phyloP scores from a whole-genome alignment of 2,797 vertebrate species.

The Premnoplex brunnescens region DNA sequence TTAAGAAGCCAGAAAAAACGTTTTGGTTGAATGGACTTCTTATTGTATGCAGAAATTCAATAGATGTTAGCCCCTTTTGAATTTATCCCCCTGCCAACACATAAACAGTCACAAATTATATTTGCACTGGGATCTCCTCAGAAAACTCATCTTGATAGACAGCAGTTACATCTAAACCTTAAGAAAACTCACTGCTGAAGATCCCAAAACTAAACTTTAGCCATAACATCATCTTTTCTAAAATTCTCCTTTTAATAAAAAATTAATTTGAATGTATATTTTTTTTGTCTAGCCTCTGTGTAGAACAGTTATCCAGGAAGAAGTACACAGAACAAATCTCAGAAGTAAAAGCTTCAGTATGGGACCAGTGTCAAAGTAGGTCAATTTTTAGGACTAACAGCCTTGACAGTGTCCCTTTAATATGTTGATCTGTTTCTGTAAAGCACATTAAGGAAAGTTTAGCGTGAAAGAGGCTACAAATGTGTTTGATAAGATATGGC shows the following conservation, averaged over 20 bases:
- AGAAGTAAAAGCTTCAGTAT: not conserved
- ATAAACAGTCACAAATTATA: not conserved
- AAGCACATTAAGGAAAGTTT: slow-evolving; percentile 63
- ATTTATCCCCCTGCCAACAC: not conserved
- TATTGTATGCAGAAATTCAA: not conserved
- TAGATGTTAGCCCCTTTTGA: not conserved
- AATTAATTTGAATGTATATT: not conserved
- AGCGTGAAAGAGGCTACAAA: slow-evolving; percentile 66
- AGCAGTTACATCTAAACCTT: not conserved
- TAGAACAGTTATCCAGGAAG: not conserved
- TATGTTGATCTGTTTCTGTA: slow-evolving; percentile 68
- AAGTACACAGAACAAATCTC: not conserved
- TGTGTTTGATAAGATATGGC: slow-evolving; percentile 67
- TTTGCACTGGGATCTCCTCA: not conserved
- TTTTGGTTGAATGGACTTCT: not conserved
- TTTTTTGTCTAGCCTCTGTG: not conserved
- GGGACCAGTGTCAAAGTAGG: slow-evolving; percentile 47
- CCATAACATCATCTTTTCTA: not conserved
- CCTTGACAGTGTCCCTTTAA: slow-evolving; percentile 54
- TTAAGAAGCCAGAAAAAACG: not conserved
- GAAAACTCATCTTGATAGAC: not conserved
- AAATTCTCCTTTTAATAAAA: not conserved
- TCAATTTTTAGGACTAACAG: slow-evolving; percentile 54
- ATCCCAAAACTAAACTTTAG: not conserved
- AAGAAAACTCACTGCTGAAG: not conserved